These are phyloP conservation scores for Melolontha melolontha DNA, from an alignment of 2,888 invertebrate species.

Conservation along the genomic window DNA sequence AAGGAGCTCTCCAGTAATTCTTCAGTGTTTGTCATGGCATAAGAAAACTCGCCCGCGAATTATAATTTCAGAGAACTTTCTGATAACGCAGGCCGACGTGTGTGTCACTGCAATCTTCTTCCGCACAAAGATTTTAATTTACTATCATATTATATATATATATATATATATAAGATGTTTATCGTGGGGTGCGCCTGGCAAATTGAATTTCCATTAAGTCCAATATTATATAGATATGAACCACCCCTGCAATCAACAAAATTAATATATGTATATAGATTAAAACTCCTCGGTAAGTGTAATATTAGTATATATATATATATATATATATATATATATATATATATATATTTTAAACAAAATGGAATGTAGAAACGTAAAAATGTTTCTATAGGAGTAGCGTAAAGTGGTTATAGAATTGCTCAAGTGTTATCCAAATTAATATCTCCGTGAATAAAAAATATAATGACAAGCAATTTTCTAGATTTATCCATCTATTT, in stretches of 20 bases:
- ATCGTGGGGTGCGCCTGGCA: constrained; percentile 13
- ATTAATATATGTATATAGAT: constrained; percentile 1
- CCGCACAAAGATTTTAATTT: constrained; percentile 12
- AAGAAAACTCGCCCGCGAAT: background rate
- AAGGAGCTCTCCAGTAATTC: constrained; percentile 19
- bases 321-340: too few species aligned
- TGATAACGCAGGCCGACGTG: background rate
- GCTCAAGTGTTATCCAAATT: too few species aligned
- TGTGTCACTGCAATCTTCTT: constrained; percentile 19
- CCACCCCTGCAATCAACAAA: constrained; percentile 16
- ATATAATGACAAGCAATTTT: too few species aligned
- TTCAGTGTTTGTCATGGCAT: constrained; percentile 10
- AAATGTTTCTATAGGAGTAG: too few species aligned
- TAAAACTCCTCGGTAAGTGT: background rate
- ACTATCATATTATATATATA: constrained; percentile 14
- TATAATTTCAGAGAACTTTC: background rate
- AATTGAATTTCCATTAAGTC: constrained; percentile 19
- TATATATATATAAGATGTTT: too few species aligned
- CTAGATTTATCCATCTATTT: too few species aligned
- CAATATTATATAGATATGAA: constrained; percentile 3
- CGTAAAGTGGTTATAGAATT: too few species aligned
- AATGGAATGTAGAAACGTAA: too few species aligned
- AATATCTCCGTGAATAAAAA: too few species aligned
- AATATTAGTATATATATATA: background rate
- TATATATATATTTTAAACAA: too few species aligned